Evolutionary conservation across 1,140 invertebrate genomes (phyloP), one percentile per base, ranked within the genome.

Genomic region (Drosophila murphyi): DNA sequence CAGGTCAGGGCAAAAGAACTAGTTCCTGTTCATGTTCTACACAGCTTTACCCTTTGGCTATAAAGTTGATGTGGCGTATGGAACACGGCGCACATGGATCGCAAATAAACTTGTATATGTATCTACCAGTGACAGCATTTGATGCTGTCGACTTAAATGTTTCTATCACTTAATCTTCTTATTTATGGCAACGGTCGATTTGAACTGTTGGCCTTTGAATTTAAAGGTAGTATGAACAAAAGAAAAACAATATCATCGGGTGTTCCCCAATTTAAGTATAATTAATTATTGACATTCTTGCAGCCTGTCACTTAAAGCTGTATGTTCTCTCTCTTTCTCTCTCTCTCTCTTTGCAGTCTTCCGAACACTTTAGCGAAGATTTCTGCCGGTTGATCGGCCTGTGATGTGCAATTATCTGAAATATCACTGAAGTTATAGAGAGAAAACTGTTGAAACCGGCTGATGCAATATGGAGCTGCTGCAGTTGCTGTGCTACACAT

Each of bases 391-490:
- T 52, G 5, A 5, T 48, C 8, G 60, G 47, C 28, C 20, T 12
- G 34, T 12, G 34, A 31, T 65, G 63, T 47, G 29, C 20, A 7
- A 2, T 43, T 34, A 32, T 34, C 39, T 54, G 8, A 20, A 20
- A 20, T 1, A 20, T 20, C 68, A 7, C 39, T 62, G 50, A 54
- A 62, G 4, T 52, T 20, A 7, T 20, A 6, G 55, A 8, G 2
- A 31, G 6, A 6, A 51, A 39, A n/a, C 61, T 31, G 45, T 43
- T 63, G 62, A 57, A 77, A 62, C 39, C 20, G 37, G 64, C 80
- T 77, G 64, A 86, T 82, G 73, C 80, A 90, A 90, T 63, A 90
- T 90, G 87, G 82, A 90, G 68, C 74, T 80, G 71, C 77, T 76
- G 57, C 87, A 90, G 77, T 72, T 73, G 74, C 74, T 90, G 56